These are phyloP conservation scores for Lycaena phlaeas DNA, from an alignment of 2,888 invertebrate species.

Conservation along the genomic window DNA sequence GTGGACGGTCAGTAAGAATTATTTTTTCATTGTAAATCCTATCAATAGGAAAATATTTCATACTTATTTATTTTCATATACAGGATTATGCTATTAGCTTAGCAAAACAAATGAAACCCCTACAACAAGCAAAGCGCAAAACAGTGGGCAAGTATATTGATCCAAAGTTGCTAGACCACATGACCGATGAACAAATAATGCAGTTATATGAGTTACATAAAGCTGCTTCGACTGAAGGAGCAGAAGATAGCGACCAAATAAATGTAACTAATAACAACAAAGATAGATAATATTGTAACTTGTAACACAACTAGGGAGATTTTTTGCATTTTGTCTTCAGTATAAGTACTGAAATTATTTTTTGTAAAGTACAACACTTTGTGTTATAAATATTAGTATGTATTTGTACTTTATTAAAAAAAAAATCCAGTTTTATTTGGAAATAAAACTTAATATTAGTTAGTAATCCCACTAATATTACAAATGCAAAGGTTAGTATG, in stretches of 20 bases:
- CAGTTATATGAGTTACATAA: slow-evolving; percentile 88
- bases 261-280: slow-evolving; percentile 7
- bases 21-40: background rate
- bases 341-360: too few species aligned
- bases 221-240: slow-evolving; percentile 56
- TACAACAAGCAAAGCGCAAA: slow-evolving; percentile 72
- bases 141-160: slow-evolving; percentile 77
- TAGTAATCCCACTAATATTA: too few species aligned
- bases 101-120: slow-evolving; percentile 80
- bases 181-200: slow-evolving; percentile 86
- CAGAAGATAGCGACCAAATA: slow-evolving; percentile 9
- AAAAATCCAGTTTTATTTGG: too few species aligned
- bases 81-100: slow-evolving; percentile 85
- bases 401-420: too few species aligned
- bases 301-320: background rate
- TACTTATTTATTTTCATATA: slow-evolving; percentile 1
- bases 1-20: slow-evolving; percentile 81
- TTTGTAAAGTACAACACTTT: too few species aligned
- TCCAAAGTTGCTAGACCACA: slow-evolving; percentile 75
- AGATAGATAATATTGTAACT: slow-evolving; percentile 9
- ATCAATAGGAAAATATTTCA: background rate
- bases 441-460: too few species aligned
- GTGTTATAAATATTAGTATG: too few species aligned
- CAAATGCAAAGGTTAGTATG: too few species aligned
- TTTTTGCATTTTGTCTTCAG: background rate